Evolutionary conservation across 2,797 vertebrate genomes (phyloP).

Genomic region (Paguma larvata): DNA sequence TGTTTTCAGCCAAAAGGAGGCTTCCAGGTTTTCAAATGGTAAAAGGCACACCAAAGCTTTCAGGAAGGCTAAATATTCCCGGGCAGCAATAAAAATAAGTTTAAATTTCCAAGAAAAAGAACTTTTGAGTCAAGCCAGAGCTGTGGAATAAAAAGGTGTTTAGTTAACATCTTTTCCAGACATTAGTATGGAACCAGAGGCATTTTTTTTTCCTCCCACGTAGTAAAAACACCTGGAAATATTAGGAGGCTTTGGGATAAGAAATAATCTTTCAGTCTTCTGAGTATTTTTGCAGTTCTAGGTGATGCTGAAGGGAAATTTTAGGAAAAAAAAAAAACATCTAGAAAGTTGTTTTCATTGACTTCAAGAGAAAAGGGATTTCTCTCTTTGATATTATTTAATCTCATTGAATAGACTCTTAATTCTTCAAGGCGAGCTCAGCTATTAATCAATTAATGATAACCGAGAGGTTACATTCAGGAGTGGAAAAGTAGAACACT

Average conservation of each 20-base stretch:
- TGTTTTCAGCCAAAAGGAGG: constrained; percentile 51
- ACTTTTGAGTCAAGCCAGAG: constrained; percentile 48
- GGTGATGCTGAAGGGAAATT: constrained; percentile 4
- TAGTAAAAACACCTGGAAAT: constrained; percentile 80
- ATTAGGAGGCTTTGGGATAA: constrained; percentile 42
- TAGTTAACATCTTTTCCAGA: constrained; percentile 80
- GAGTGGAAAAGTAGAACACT: neutral
- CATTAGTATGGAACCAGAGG: constrained; percentile 23
- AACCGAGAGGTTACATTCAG: neutral
- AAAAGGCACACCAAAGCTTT: constrained; percentile 57
- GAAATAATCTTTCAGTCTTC: constrained; percentile 55
- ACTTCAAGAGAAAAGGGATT: constrained; percentile 13
- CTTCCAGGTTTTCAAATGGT: constrained; percentile 62
- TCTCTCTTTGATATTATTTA: constrained; percentile 25
- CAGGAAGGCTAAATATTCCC: constrained; percentile 70
- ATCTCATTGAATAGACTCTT: neutral
- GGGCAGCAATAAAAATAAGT: constrained; percentile 80
- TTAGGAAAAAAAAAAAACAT: neutral
- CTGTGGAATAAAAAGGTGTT: constrained; percentile 70
- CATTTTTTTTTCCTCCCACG: constrained; percentile 56
- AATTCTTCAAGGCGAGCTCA: neutral
- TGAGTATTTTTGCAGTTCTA: constrained; percentile 67
- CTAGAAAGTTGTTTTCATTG: constrained; percentile 46
- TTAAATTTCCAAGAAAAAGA: constrained; percentile 83
- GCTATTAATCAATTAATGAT: neutral